Conservation (phyloP, 2,888 invertebrate genomes). For the Trissolcus brochymenae region DNA sequence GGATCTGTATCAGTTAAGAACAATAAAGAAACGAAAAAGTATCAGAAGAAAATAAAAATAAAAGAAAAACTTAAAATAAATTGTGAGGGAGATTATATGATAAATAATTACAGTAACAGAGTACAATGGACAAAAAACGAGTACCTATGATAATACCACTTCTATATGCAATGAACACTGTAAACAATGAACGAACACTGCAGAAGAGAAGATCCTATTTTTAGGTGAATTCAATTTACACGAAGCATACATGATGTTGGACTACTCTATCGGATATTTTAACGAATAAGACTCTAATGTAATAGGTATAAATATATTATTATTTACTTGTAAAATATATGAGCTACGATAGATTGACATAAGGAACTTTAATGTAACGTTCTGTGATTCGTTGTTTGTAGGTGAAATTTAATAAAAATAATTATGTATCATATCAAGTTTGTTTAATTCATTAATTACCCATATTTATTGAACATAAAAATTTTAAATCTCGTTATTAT, state of each 20-base stretch:
- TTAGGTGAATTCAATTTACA: slow-evolving; percentile 75
- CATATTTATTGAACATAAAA: neutral
- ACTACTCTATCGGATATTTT: slow-evolving; percentile 75
- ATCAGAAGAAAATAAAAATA: neutral
- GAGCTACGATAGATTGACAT: slow-evolving; percentile 75
- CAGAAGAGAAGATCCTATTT: slow-evolving; percentile 72
- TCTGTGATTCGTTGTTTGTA: slow-evolving; percentile 77
- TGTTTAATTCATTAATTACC: neutral
- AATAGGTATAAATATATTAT: slow-evolving; percentile 74
- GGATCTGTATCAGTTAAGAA: slow-evolving; percentile 56
- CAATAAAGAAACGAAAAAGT: slow-evolving; percentile 53
- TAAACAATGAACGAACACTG: slow-evolving; percentile 71
- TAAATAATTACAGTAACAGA: slow-evolving; percentile 61
- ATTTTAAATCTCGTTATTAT: neutral
- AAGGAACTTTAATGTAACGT: slow-evolving; percentile 77
- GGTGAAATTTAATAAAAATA: slow-evolving; percentile 77
- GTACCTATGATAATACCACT: slow-evolving; percentile 72
- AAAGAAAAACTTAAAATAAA: too few relatives aligned
- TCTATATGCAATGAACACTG: slow-evolving; percentile 70
- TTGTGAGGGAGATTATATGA: slow-evolving; percentile 10
- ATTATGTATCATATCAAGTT: slow-evolving; percentile 71
- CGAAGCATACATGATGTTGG: slow-evolving; percentile 72
- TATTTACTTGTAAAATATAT: slow-evolving; percentile 76
- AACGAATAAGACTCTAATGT: slow-evolving; percentile 75
- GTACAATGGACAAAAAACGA: slow-evolving; percentile 73